Conservation (phyloP, 2,113 vertebrate genomes). For the Ranitomeya imitator region DNA sequence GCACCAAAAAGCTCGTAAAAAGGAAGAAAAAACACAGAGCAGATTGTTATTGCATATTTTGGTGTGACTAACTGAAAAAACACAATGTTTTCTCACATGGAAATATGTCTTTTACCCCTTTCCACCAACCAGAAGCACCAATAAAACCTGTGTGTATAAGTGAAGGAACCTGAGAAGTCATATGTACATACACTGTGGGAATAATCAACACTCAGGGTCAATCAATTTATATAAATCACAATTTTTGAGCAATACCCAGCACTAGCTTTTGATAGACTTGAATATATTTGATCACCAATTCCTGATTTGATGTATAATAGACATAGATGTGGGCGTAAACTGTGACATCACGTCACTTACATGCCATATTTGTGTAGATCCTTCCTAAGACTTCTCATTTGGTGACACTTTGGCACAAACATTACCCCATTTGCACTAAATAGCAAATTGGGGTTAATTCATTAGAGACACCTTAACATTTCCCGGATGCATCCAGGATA, state of each 20-base stretch:
- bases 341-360: no score
- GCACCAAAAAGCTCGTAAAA: no score
- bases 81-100: no score
- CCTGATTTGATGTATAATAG: background rate
- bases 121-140: background rate
- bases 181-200: no score
- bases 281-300: background rate
- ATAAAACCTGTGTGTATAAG: background rate
- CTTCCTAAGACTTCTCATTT: background rate
- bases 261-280: background rate
- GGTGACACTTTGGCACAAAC: background rate
- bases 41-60: no score
- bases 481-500: background rate
- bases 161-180: background rate
- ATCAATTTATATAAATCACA: background rate
- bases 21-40: no score
- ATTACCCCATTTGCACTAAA: background rate
- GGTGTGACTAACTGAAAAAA: no score
- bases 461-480: slow-evolving; percentile 15
- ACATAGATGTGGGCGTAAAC: no score
- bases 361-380: background rate
- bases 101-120: background rate
- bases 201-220: background rate
- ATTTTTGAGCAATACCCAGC: background rate
- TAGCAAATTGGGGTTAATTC: background rate